Base-by-base conservation (phyloP, 2,113 vertebrate species). In the Scatophagus argus region DNA sequence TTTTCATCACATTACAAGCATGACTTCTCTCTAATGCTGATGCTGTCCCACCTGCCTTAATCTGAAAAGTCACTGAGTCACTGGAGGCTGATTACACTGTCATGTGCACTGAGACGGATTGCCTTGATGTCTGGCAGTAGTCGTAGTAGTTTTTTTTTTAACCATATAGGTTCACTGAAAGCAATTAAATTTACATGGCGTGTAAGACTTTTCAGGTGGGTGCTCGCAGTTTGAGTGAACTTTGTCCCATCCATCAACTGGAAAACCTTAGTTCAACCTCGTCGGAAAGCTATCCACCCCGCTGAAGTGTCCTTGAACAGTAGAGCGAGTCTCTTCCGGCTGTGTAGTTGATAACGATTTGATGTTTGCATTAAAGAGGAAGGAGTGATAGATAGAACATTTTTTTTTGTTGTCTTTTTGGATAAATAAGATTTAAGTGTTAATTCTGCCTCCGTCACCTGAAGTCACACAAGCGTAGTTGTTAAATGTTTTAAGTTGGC, bases 61-160 rank as follows among this genome's bases (percentile, higher is more conserved):
- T 70, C 44, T 73, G 36, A 71, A 83, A 52, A 70, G 81, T 74
- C 74, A 56, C 68, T 60, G 49, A 83, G 69, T 73, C 70, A 78
- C 71, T 11, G 52, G 31, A 77, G 73, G 74, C 70, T n/a, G 77
- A 77, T 77, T 59, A 71, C 38, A 38, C 59, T 54, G 14, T 25
- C 77, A 77, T 71, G 38, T 72, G 56, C 38, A 43, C 70, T 27
- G 64, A 82, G 69, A 76, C 59, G 16, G 47, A 85, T 79, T n/a
- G 11, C 47, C 31, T 41, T 7, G 36, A 65, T 43, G 59, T 60
- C 58, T 51, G 3, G 74, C 32, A 32, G 25, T 14, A 11, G 34
- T 39, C n/a, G n/a, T n/a, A n/a, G n/a, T n/a, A n/a, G 60, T 25
- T 39, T 78, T 56, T 58, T 61, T 60, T 62, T 32, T 6, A 2